phyloP scores from a whole-genome alignment of 1,140 invertebrate genomes.

The Drosophila oshimai region DNA sequence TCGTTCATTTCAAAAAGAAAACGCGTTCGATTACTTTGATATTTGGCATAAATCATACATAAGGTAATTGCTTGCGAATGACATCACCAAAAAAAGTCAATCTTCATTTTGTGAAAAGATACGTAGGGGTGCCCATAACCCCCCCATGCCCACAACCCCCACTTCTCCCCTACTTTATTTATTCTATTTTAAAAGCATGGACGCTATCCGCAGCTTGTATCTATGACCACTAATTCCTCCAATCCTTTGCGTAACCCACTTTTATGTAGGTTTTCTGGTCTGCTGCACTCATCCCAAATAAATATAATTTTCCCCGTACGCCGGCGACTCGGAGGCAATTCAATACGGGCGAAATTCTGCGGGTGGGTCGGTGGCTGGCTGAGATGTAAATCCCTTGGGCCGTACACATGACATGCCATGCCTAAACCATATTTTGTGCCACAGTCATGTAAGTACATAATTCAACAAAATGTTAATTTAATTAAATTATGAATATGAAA shows the following conservation, averaged over 20 bases:
- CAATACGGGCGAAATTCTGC: conserved; percentile 8
- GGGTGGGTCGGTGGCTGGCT: not conserved
- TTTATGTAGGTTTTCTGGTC: conserved; percentile 50
- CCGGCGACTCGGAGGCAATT: conserved; percentile 24
- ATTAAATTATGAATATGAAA: conserved; percentile 76
- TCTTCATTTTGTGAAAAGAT: no score
- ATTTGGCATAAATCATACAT: no score
- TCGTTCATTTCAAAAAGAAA: no score
- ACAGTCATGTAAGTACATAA: conserved; percentile 57
- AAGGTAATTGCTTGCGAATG: no score
- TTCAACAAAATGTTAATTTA: conserved; percentile 78
- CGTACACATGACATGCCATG: conserved; percentile 33
- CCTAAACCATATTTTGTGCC: conserved; percentile 44
- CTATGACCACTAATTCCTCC: not conserved
- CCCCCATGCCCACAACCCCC: no score
- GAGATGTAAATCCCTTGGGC: conserved; percentile 33
- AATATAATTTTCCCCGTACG: conserved; percentile 1
- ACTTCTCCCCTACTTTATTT: no score
- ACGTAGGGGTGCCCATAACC: no score
- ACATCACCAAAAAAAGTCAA: no score
- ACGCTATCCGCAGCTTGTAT: no score
- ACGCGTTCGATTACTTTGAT: no score
- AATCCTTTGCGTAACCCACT: conserved; percentile 14
- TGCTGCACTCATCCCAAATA: conserved; percentile 41
- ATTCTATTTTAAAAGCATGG: no score